Conservation (phyloP, 2,888 invertebrate genomes). For the Lycocerus yunnanus region DNA sequence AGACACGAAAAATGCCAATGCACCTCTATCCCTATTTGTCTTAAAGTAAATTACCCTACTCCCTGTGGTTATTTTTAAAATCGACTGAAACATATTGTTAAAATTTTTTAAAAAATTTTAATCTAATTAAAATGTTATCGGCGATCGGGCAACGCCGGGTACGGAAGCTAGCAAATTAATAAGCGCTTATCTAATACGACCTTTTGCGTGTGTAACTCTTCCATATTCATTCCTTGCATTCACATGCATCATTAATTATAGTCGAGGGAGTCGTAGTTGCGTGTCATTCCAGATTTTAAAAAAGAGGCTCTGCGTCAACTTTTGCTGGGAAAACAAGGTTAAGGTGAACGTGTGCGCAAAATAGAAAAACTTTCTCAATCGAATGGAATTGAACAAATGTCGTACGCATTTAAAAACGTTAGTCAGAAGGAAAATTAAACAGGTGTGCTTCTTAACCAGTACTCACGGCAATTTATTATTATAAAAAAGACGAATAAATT, state of each 20-base stretch:
- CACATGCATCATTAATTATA: slow-evolving; percentile 11
- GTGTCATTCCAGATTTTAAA: neutral
- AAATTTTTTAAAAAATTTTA: too few relatives aligned
- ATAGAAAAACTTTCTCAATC: neutral
- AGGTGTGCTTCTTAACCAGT: slow-evolving; percentile 10
- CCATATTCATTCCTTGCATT: slow-evolving; percentile 10
- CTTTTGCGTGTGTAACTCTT: slow-evolving; percentile 5
- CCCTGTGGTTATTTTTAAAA: neutral
- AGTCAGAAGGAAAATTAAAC: slow-evolving; percentile 8
- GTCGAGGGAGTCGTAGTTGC: neutral
- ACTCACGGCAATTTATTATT: slow-evolving; percentile 6
- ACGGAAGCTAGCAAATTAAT: neutral
- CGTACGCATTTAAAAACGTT: neutral
- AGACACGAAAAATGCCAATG: neutral
- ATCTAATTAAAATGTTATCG: too few relatives aligned
- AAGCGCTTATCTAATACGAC: slow-evolving; percentile 1
- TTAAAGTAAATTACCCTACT: neutral
- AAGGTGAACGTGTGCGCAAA: neutral
- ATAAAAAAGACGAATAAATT: slow-evolving; percentile 6
- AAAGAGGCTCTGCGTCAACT: neutral
- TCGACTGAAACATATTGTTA: too few relatives aligned
- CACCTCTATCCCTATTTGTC: neutral
- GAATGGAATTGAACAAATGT: neutral
- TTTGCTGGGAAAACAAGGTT: neutral
- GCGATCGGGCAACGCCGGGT: too few relatives aligned